phyloP scores from a whole-genome alignment of 2,888 invertebrate species.

The Coleophora flavipennella region DNA sequence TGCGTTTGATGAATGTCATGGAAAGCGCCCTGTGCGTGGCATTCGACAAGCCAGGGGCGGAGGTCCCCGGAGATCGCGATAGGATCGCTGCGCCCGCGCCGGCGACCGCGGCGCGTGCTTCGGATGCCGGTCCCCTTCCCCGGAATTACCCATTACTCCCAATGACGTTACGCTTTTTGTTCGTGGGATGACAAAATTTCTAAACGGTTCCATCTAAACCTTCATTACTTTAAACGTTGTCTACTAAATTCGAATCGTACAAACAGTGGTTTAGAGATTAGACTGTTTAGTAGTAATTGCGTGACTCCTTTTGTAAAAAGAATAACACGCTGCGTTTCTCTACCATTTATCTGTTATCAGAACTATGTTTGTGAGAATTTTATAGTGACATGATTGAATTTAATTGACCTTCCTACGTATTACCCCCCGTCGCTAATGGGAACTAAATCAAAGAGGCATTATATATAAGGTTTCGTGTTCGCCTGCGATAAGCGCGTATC shows the following conservation, averaged over 20 bases:
- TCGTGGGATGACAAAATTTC: constrained; percentile 40
- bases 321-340: constrained; percentile 6
- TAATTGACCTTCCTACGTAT: constrained; percentile 3
- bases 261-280: constrained; percentile 46
- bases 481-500: constrained; percentile 1
- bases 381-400: background rate
- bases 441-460: constrained; percentile 30
- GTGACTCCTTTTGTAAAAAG: constrained; percentile 8
- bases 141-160: constrained; percentile 62
- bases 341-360: constrained; percentile 1
- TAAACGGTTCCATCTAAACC: constrained; percentile 45
- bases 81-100: constrained; percentile 47
- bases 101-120: constrained; percentile 65
- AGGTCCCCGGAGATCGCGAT: constrained; percentile 58
- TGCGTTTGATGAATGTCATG: constrained; percentile 33
- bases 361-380: background rate
- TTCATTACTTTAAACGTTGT: constrained; percentile 61
- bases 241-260: constrained; percentile 49
- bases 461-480: constrained; percentile 28
- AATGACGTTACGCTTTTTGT: constrained; percentile 58
- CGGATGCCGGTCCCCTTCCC: constrained; percentile 42
- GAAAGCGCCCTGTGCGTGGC: constrained; percentile 16
- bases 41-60: constrained; percentile 23
- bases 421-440: constrained; percentile 27
- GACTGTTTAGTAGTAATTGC: constrained; percentile 35